Conservation (phyloP, 2,888 invertebrate genomes). For the Dryococelus australis region DNA sequence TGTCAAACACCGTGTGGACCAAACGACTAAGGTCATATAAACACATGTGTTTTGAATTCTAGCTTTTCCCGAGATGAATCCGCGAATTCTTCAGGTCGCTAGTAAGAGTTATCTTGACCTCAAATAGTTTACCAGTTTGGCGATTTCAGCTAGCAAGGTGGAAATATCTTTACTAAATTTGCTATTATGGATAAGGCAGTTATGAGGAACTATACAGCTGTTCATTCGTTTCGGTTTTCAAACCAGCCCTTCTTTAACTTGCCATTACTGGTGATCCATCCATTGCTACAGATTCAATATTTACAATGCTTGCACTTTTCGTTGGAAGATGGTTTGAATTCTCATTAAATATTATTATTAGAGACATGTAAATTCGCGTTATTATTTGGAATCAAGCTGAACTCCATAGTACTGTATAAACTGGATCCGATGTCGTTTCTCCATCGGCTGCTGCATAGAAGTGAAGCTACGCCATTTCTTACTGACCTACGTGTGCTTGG, state of each 20-base stretch:
- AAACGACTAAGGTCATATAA: too few species aligned
- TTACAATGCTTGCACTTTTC: background rate
- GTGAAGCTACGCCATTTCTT: too few species aligned
- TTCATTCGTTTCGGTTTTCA: background rate
- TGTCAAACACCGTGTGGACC: too few species aligned
- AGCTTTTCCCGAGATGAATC: too few species aligned
- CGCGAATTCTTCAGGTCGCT: background rate
- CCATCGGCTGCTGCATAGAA: too few species aligned
- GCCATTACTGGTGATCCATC: conserved; percentile 7
- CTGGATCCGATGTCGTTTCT: too few species aligned
- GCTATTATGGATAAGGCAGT: background rate
- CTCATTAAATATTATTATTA: conserved; percentile 17
- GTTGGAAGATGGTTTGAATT: background rate
- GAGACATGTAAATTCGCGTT: too few species aligned
- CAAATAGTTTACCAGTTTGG: background rate
- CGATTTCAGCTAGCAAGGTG: background rate
- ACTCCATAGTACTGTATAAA: too few species aligned
- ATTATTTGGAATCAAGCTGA: too few species aligned
- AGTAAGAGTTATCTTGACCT: background rate
- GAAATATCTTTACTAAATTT: background rate
- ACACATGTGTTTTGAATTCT: too few species aligned
- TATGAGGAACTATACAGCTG: background rate
- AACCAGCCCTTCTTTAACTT: conserved; percentile 24
- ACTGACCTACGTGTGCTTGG: too few species aligned
- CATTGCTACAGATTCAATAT: background rate